Evolutionary conservation across 2,797 vertebrate genomes (phyloP), one percentile per base, ranked within the genome.

Genomic region (Erethizon dorsatum): DNA sequence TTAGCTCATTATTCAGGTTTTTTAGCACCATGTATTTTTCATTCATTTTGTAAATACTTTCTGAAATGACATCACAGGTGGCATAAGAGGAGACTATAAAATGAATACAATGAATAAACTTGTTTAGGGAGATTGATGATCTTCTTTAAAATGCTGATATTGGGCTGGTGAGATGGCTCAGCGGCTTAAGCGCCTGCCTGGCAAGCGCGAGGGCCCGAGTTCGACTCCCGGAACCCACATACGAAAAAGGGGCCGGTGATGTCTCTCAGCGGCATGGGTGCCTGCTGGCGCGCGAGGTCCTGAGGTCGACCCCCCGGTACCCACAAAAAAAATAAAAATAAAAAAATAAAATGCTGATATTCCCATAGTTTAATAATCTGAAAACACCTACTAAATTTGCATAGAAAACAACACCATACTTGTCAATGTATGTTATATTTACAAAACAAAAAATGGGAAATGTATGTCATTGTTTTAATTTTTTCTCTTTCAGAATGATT

Each of bases 361-460:
- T 61, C 61, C 22, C 8, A 77, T 71, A 83, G 6, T 63, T 96
- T 83, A 88, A 80, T 91, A 93, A 93, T 61, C 6, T 86, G 84
- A 79, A 5, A 83, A 61, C 9, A 71, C 10, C 37, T 90, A 77
- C 1, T 45, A 84, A 61, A 90, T 69, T 65, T 83, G 57, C 3
- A 2, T 41, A n/a, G 41, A 88, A 82, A 24, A 37, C 56, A 87
- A 79, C 5, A 28, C 5, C 26, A 52, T 20, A 69, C 1, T 57
- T 28, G 3, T 37, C 26, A 87, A 69, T 50, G 1, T 65, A 9
- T 79, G 20, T 22, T 71, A 11, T 83, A 28, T 22, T 95, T 61
- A 69, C 5, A 86, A 22, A 33, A 50, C 12, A 17, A 96, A 57
- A 0, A 59, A 33, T 3, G 33, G 2, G 22, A 1, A 6, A 0